phyloP scores from a whole-genome alignment of 2,888 invertebrate species.

The Lottia scabra region DNA sequence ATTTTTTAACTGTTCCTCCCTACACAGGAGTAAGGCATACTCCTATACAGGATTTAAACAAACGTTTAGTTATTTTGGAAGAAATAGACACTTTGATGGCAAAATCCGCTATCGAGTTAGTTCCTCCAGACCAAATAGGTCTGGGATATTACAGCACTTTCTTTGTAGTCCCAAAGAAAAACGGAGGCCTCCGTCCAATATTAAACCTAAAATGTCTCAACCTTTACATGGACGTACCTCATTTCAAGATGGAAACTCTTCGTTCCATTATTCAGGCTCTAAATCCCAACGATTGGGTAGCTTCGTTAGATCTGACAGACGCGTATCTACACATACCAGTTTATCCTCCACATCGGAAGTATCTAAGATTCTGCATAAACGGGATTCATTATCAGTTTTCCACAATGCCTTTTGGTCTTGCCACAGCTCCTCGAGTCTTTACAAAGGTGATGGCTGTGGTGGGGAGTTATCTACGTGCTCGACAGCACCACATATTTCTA shows the following conservation, averaged over 20 bases:
- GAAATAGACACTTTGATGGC: slow-evolving; percentile 9
- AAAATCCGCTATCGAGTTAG: slow-evolving; percentile 7
- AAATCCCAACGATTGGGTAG: background rate
- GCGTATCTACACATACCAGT: background rate
- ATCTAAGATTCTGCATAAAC: background rate
- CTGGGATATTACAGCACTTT: slow-evolving; percentile 12
- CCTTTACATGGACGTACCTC: background rate
- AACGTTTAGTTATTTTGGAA: slow-evolving; percentile 4
- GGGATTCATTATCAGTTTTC: background rate
- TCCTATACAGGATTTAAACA: background rate
- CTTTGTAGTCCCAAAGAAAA: slow-evolving; percentile 15
- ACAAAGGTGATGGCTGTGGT: background rate
- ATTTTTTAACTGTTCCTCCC: background rate
- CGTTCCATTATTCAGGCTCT: slow-evolving; percentile 14
- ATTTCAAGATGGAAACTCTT: slow-evolving; percentile 22
- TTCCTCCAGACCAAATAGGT: background rate
- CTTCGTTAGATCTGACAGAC: background rate
- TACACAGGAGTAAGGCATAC: slow-evolving; percentile 2
- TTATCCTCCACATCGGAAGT: background rate
- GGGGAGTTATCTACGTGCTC: background rate
- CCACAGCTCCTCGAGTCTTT: background rate
- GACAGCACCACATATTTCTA: background rate
- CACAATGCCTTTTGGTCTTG: background rate
- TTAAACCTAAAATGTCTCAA: slow-evolving; percentile 13
- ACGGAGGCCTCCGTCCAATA: slow-evolving; percentile 8